These are phyloP conservation scores for human (Homo sapiens) DNA, from an alignment of 2,113 vertebrate genomes.

Conservation along the genomic window DNA sequence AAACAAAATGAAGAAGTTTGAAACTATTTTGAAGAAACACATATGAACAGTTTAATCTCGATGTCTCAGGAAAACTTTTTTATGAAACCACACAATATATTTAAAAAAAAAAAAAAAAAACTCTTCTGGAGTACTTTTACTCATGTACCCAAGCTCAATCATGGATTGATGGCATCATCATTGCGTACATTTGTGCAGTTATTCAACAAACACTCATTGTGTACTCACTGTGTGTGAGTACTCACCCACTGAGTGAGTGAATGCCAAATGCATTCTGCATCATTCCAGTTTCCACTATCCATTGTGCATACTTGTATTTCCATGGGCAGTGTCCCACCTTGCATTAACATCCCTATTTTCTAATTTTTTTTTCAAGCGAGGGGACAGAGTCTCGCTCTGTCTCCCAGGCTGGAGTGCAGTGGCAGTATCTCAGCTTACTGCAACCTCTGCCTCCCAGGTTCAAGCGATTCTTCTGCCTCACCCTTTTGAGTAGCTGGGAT, in stretches of 20 bases:
- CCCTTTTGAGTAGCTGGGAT: no score
- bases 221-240: neutral
- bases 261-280: neutral
- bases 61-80: neutral
- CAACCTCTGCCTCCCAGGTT: no score
- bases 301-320: neutral
- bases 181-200: neutral
- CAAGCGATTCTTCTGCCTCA: no score
- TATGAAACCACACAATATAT: neutral
- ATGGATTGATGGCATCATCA: neutral
- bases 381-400: no score
- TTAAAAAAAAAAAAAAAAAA: neutral
- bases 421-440: no score
- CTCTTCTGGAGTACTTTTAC: neutral
- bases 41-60: neutral
- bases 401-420: no score
- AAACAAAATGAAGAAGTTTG: conserved; percentile 5
- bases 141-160: neutral
- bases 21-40: neutral
- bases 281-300: neutral
- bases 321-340: neutral
- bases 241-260: neutral
- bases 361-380: no score
- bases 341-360: neutral
- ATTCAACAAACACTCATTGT: neutral